Evolutionary conservation across 2,888 invertebrate genomes (phyloP), one percentile per base, ranked within the genome.

Genomic region (Hesperia comma): DNA sequence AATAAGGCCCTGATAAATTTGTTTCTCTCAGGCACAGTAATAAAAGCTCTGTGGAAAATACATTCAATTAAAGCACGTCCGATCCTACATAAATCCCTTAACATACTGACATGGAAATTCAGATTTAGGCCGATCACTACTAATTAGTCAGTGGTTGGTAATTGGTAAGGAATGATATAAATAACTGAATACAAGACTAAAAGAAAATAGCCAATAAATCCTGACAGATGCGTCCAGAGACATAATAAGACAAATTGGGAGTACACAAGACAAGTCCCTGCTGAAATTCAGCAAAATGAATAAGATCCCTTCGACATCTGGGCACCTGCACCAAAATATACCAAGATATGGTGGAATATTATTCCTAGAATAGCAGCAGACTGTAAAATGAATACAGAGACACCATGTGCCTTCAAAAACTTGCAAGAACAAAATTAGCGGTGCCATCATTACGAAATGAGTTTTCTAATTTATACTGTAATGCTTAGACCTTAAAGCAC

Each of bases 311-410:
- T 81, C 85, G 80, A 90, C 92, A 92, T 92, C 90, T 92, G 92
- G 89, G 80, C 90, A 91, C 90, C 92, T 92, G 91, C 80, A 77
- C 87, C 78, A 79, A 90, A 91, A 90, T 90, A 90, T 80, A 78
- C 82, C 73, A 79, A 82, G 83, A 87, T 85, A 88, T 86, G 84
- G 81, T 79, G 80, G 84, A 86, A 88, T 86, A 89, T 85, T 83
- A 85, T 92, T 92, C 92, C 90, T 91, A 90, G 92, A 92, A 92
- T 91, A 91, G 92, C 91, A 88, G 77, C 90, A 89, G 92, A 90
- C 90, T 88, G 90, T 90, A 89, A 91, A 92, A 91, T 89, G 90
- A 87, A 89, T 77, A 83, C 79, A 84, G 82, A 83, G 85, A 86
- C 84, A 87, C 84, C 90, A 90, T 87, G 84, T 89, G 91, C 88